Evolutionary conservation across 2,113 vertebrate genomes (phyloP), one percentile per base, ranked within the genome.

Genomic region (Agelaius tricolor): DNA sequence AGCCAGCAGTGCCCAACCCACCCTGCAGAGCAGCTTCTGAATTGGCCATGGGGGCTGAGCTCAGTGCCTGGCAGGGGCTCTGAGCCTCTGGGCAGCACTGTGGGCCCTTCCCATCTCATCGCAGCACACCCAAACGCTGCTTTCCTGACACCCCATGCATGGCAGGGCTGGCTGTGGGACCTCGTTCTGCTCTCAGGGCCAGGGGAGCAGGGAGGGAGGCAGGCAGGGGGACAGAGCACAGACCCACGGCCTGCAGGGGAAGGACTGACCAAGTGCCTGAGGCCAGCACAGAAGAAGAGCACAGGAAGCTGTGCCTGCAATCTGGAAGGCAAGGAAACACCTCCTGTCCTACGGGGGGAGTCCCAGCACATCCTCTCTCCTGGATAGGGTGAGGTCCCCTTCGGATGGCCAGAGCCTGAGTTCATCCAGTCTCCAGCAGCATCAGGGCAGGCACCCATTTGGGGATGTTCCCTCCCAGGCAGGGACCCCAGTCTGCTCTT

Each of bases 61-160:
- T 49, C 54, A 92, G 90, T 18, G 39, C 71, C 58, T 37, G 78
- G 63, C 46, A 41, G 46, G 68, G 57, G 57, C 57, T 87, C 54
- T 8, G 15, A 63, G n/a, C 87, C 77, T 78, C 86, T 73, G 66
- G 10, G 20, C 26, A 62, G 69, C 90, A 89, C 91, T 82, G 81
- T 46, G 15, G 1, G 89, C 77, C 82, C 5, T 93, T 86, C 91
- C 94, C 95, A 96, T 96, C 86, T 96, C 97, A 97, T 95, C 41
- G 44, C 94, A 97, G 91, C 95, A 74, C 94, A 94, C 46, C 87
- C 94, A 59, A 94, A 77, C 21, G 80, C 92, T 78, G 95, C 97
- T 97, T 97, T 93, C 93, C 94, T 87, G 90, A 93, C 95, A 78
- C 94, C 88, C 75, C 96, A 93, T 92, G 91, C 92, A 62, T 82